Evolutionary conservation across 2,797 vertebrate species (phyloP), one percentile per base, ranked within the genome.

Genomic region (Myotis planiceps): DNA sequence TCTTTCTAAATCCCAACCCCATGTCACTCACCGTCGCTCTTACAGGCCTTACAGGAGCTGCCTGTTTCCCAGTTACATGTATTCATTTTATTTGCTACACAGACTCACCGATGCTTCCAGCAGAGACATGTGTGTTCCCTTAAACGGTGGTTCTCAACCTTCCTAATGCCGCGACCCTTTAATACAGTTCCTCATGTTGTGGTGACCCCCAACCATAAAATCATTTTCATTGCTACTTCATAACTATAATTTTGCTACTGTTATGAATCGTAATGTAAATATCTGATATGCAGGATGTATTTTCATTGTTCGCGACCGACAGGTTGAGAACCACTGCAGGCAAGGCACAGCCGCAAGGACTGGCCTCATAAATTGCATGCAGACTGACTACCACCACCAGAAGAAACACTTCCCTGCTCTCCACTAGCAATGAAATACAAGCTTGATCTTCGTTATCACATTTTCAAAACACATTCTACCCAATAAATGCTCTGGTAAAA

Each of bases 11-110:
- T n/a, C 47, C 19, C 58, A 49, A 23, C 1, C 27, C 42, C n/a
- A 3, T 9, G 49, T 16, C 5, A 5, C 76, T 16, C 5, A 5
- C 60, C 15, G 15, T 9, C 29, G 16, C 68, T 68, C 49, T 5
- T 3, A 10, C n/a, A 86, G 66, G n/a, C 12, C 27, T 55, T n/a
- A 42, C 2, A 47, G 47, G 18, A 39, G 15, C 45, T 27, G 19
- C 21, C 55, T 19, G 15, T 10, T 5, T 39, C 27, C 27, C 10
- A 25, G n/a, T 25, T 21, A n/a, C 0, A 1, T 1, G 7, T n/a
- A 45, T 37, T 37, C 12, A 3, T 25, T 42, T 13, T 15, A 16
- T 16, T 39, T 34, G 42, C 63, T 7, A 13, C 14, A 4, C 6
- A 21, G 5, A 39, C 21, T 49, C 66, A 65, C 34, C 0, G 1